Conservation (phyloP, 2,888 invertebrate species). For the Zaprionus obscuricornis region DNA sequence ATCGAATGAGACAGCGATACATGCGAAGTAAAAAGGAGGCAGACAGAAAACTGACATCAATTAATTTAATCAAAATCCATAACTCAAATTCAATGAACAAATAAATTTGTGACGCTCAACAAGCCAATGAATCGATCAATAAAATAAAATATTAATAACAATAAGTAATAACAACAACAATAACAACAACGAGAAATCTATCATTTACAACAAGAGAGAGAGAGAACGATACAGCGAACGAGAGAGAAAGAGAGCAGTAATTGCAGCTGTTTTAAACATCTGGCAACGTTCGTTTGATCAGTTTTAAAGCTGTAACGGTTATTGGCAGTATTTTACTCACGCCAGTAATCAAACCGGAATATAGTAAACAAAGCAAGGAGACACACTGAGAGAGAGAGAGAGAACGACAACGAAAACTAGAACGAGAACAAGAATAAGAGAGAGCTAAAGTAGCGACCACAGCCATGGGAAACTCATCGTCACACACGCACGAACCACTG, state of each 20-base stretch:
- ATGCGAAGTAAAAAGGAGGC: background rate
- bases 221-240: background rate
- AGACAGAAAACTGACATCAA: slow-evolving; percentile 46
- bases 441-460: too few species aligned
- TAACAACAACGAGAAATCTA: slow-evolving; percentile 17
- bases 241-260: background rate
- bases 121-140: slow-evolving; percentile 72
- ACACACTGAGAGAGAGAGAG: slow-evolving; percentile 15
- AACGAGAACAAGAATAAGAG: too few species aligned
- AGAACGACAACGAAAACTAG: slow-evolving; percentile 1
- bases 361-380: slow-evolving; percentile 4
- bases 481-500: slow-evolving; percentile 91
- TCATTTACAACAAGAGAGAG: background rate
- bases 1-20: too few species aligned
- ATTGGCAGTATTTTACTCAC: slow-evolving; percentile 68
- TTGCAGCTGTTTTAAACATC: slow-evolving; percentile 34
- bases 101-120: slow-evolving; percentile 65
- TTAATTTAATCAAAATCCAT: slow-evolving; percentile 68
- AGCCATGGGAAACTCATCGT: slow-evolving; percentile 92
- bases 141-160: slow-evolving; percentile 27
- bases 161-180: background rate
- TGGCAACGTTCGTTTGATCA: slow-evolving; percentile 51
- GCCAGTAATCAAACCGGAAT: slow-evolving; percentile 38
- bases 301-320: slow-evolving; percentile 64
- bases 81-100: slow-evolving; percentile 78